Evolutionary conservation across 1,140 invertebrate species (phyloP).

Genomic region (Neoseiulus cucumeris): DNA sequence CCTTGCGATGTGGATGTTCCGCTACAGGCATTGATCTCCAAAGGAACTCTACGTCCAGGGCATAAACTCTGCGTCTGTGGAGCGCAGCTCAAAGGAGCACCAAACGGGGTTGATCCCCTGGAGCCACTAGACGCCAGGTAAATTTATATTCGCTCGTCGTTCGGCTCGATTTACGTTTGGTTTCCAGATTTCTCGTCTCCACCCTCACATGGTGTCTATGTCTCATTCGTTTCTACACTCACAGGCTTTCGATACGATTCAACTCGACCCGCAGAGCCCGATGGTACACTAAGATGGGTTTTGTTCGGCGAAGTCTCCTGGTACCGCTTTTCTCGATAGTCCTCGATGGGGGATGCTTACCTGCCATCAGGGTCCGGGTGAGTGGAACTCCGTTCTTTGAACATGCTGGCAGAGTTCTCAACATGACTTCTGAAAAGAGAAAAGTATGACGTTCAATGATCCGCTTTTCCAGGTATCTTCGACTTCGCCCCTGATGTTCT

Average conservation of each 20-base stretch:
- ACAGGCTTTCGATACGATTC: neutral
- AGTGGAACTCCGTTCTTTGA: neutral
- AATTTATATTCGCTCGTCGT: too few relatives aligned
- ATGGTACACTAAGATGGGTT: neutral
- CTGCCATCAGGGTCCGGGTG: neutral
- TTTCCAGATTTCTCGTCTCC: too few relatives aligned
- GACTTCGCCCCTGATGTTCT: neutral
- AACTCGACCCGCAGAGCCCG: neutral
- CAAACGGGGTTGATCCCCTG: neutral
- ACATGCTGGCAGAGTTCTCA: too few relatives aligned
- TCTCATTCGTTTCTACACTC: neutral
- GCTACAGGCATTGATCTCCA: neutral
- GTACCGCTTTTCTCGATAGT: neutral
- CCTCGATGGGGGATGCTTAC: neutral
- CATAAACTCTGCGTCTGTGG: slow-evolving; percentile 3
- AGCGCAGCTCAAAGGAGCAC: neutral
- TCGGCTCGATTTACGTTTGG: too few relatives aligned
- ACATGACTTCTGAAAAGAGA: too few relatives aligned
- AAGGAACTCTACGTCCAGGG: neutral
- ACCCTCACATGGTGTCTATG: too few relatives aligned
- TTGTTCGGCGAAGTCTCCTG: neutral
- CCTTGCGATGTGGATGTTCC: neutral
- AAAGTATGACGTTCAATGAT: neutral
- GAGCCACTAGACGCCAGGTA: neutral
- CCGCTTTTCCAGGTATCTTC: neutral